Evolutionary conservation across 2,888 invertebrate genomes (phyloP).

Genomic region (Phengaris alcon): DNA sequence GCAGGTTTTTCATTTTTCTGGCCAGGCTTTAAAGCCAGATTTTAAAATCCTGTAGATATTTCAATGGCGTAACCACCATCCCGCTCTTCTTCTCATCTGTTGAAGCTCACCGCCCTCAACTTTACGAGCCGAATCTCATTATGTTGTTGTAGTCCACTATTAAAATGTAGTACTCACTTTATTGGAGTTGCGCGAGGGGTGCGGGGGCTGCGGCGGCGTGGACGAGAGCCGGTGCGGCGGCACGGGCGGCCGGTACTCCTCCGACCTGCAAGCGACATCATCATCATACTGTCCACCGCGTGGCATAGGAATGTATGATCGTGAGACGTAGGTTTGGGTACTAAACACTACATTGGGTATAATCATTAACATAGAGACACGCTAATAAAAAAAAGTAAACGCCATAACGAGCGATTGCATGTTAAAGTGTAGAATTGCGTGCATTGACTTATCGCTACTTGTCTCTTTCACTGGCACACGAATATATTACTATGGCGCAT

Average conservation of each 20-base stretch:
- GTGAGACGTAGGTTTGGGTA: background rate
- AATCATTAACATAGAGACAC: background rate
- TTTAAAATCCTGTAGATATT: too few relatives aligned
- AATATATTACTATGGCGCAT: too few relatives aligned
- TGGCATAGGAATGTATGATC: background rate
- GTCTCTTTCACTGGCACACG: too few relatives aligned
- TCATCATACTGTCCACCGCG: background rate
- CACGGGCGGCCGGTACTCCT: slow-evolving; percentile 91
- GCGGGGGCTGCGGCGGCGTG: slow-evolving; percentile 74
- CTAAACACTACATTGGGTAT: background rate
- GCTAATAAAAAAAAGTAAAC: background rate
- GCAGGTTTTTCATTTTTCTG: too few relatives aligned
- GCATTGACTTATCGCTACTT: too few relatives aligned
- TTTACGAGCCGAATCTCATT: too few relatives aligned
- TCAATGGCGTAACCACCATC: too few relatives aligned
- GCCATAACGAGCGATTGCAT: too few relatives aligned
- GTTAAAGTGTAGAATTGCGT: too few relatives aligned
- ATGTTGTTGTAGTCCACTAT: background rate
- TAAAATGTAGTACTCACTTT: slow-evolving; percentile 56
- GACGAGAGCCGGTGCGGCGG: slow-evolving; percentile 90
- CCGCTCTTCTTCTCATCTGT: too few relatives aligned
- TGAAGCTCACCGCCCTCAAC: too few relatives aligned
- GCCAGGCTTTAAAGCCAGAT: too few relatives aligned
- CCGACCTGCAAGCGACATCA: slow-evolving; percentile 58
- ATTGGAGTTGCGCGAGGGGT: slow-evolving; percentile 66